Conservation (phyloP, 2,797 vertebrate genomes). For the Chiroxiphia lanceolata region DNA sequence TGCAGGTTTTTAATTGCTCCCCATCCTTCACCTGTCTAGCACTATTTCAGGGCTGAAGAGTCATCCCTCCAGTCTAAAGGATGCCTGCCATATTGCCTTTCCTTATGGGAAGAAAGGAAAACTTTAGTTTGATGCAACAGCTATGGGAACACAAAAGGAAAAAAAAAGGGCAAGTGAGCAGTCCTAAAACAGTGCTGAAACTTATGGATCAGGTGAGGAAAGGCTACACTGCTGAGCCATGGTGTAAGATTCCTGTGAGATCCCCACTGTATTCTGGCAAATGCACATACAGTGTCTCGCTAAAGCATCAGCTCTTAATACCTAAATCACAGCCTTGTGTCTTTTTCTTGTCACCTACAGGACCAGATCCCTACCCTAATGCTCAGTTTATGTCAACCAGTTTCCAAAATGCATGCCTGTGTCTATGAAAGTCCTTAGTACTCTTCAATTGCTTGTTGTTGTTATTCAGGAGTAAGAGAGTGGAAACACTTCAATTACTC, state of each 20-base stretch:
- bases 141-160: not conserved
- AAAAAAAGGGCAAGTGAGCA: not conserved
- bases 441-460: not conserved
- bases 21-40: not conserved
- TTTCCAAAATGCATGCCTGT: not conserved
- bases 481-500: not conserved
- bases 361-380: not conserved
- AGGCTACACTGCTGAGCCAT: not conserved
- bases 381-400: not conserved
- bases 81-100: not conserved
- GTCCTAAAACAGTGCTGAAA: not conserved
- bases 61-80: not conserved
- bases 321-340: not conserved
- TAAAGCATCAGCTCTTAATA: not conserved
- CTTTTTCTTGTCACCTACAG: not conserved
- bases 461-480: not conserved
- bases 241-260: not conserved
- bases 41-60: not conserved
- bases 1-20: not conserved
- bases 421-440: not conserved
- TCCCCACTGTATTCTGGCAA: not conserved
- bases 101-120: not conserved
- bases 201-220: not conserved
- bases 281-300: not conserved
- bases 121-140: not conserved